Conservation (phyloP, 2,888 invertebrate genomes). For the Fissipunctia ypsillon region DNA sequence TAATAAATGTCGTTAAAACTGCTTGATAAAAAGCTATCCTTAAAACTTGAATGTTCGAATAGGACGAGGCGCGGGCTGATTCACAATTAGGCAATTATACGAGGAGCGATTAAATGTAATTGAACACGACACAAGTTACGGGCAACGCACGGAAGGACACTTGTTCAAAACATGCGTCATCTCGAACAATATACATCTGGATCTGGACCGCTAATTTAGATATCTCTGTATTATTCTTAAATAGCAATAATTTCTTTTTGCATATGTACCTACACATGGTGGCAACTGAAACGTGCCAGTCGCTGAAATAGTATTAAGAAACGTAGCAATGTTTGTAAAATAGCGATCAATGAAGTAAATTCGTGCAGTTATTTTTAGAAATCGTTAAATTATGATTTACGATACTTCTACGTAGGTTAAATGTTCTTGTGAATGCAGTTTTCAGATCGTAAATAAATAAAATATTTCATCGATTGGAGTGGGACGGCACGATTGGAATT, state of each 20-base stretch:
- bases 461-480: constrained; percentile 10
- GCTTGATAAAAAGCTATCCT: constrained; percentile 50
- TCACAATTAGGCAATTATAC: constrained; percentile 88
- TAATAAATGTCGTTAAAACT: constrained; percentile 36
- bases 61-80: constrained; percentile 70
- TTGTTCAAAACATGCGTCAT: constrained; percentile 75
- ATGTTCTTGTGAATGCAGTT: constrained; percentile 44
- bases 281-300: constrained; percentile 1
- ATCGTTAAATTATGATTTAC: constrained; percentile 51
- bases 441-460: constrained; percentile 19
- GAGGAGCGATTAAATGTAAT: constrained; percentile 88
- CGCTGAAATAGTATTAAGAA: constrained; percentile 13
- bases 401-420: constrained; percentile 34
- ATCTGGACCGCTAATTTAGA: constrained; percentile 44
- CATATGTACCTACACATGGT: not conserved
- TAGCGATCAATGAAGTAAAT: constrained; percentile 39
- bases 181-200: constrained; percentile 68
- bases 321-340: constrained; percentile 27
- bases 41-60: constrained; percentile 55
- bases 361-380: constrained; percentile 58
- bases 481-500: not conserved
- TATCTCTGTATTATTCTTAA: constrained; percentile 33
- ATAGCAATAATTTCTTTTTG: constrained; percentile 32
- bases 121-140: constrained; percentile 84
- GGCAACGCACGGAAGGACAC: constrained; percentile 67